Percentiles rank a stretch among this genome's conserved stretches.
These are phyloP conservation scores for Stichodactyla mertensii DNA, from an alignment of 64 coral and sea anemone species.

Conservation along the genomic window DNA sequence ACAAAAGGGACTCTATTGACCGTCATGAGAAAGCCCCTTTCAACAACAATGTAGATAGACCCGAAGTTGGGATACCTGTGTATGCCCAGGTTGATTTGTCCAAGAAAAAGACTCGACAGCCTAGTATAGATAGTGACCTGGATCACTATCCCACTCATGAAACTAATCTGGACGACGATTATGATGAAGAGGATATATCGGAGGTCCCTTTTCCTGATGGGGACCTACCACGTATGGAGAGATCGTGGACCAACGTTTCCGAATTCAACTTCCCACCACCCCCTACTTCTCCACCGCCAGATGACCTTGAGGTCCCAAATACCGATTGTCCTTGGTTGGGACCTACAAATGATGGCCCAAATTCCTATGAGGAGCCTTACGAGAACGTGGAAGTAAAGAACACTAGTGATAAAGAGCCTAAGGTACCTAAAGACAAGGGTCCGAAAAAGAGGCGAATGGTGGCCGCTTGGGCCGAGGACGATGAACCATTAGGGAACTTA, in stretches of 20 bases:
- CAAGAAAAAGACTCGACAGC: background rate
- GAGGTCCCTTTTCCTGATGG: conserved; percentile 10
- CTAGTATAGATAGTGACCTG: background rate
- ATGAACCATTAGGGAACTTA: background rate
- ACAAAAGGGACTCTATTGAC: background rate
- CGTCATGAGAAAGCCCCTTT: background rate
- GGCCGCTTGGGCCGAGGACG: conserved; percentile 6
- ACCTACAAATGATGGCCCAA: background rate
- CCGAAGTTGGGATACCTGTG: background rate
- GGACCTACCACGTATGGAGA: background rate
- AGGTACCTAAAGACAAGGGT: background rate
- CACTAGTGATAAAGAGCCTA: background rate
- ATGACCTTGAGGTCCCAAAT: background rate
- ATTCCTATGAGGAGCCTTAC: background rate
- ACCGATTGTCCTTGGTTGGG: background rate
- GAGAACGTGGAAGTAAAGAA: background rate
- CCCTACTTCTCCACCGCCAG: background rate
- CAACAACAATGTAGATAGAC: background rate
- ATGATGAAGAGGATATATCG: background rate
- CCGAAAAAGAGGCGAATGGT: conserved; percentile 14
- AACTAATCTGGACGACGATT: background rate
- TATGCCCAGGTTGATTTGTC: conserved; percentile 27
- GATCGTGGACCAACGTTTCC: conserved; percentile 16
- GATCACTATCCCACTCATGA: background rate
- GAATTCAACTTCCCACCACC: conserved; percentile 23